These are phyloP conservation scores for Drosophila orosa DNA, from an alignment of 1,140 invertebrate genomes.

Conservation along the genomic window DNA sequence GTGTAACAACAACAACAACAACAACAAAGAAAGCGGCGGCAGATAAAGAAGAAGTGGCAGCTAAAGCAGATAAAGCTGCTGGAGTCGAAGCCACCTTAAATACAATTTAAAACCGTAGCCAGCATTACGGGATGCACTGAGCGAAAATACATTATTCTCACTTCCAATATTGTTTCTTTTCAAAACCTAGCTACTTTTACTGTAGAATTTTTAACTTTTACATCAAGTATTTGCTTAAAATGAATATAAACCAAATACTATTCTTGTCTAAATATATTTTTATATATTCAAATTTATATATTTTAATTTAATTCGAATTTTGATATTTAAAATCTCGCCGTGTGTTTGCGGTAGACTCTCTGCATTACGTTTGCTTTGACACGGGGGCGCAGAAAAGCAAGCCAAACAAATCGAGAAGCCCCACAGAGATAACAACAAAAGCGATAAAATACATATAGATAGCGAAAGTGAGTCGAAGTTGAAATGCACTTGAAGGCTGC, in stretches of 20 bases:
- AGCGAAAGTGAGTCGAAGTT: constrained; percentile 7
- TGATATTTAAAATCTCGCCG: background rate
- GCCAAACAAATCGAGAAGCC: constrained; percentile 26
- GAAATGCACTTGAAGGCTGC: constrained; percentile 18
- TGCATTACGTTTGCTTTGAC: constrained; percentile 11
- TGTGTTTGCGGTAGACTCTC: constrained; percentile 3
- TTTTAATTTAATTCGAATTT: background rate
- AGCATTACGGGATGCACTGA: constrained; percentile 2
- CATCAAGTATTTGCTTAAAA: background rate
- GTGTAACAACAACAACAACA: constrained; percentile 28
- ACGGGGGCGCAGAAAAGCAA: constrained; percentile 3
- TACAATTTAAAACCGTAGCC: constrained; percentile 47
- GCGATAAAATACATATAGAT: constrained; percentile 11
- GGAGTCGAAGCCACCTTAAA: constrained; percentile 47
- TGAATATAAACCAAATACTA: background rate
- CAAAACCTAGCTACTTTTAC: background rate
- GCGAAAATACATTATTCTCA: too few species aligned
- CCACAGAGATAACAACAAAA: constrained; percentile 26
- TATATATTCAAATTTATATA: background rate
- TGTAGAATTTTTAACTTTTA: background rate
- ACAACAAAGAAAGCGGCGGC: constrained; percentile 7
- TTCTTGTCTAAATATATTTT: background rate
- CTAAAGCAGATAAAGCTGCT: constrained; percentile 23
- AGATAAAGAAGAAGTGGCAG: constrained; percentile 25
- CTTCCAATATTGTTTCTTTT: background rate